A percentile compares a stretch with the other conserved stretches of the same genome.
Conservation (phyloP, 2,888 invertebrate species). For the Oscheius onirici region DNA sequence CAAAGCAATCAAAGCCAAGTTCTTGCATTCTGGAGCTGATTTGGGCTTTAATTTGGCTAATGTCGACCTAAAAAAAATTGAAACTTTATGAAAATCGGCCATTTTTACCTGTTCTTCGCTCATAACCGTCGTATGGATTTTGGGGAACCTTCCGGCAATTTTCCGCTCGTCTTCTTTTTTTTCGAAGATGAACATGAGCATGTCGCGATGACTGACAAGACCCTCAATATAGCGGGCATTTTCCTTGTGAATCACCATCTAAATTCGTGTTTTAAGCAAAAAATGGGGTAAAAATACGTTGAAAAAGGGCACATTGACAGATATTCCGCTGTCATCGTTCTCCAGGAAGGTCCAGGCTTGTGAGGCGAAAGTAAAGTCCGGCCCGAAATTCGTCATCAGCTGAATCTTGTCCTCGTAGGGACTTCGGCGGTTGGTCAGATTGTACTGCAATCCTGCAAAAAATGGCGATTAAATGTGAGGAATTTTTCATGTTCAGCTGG, state of each 20-base stretch:
- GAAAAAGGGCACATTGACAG: conserved; percentile 55
- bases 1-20: conserved; percentile 52
- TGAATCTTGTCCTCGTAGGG: conserved; percentile 5
- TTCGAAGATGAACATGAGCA: conserved; percentile 61
- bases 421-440: neutral
- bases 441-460: conserved; percentile 1
- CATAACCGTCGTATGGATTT: conserved; percentile 55
- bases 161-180: conserved; percentile 54
- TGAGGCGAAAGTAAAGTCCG: conserved; percentile 1
- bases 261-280: neutral
- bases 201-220: conserved; percentile 52
- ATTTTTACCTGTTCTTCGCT: conserved; percentile 2
- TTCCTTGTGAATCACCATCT: conserved; percentile 2
- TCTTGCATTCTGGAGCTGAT: neutral
- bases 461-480: too few relatives aligned
- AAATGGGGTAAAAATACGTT: conserved; percentile 42
- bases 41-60: neutral
- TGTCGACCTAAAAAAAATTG: conserved; percentile 2
- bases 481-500: too few relatives aligned
- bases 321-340: conserved; percentile 30
- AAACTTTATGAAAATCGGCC: neutral
- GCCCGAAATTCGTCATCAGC: neutral
- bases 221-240: conserved; percentile 44
- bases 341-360: conserved; percentile 52
- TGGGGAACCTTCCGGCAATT: conserved; percentile 27